These are phyloP conservation scores for Dermolepida albohirtum DNA, from an alignment of 2,888 invertebrate genomes.

Conservation along the genomic window DNA sequence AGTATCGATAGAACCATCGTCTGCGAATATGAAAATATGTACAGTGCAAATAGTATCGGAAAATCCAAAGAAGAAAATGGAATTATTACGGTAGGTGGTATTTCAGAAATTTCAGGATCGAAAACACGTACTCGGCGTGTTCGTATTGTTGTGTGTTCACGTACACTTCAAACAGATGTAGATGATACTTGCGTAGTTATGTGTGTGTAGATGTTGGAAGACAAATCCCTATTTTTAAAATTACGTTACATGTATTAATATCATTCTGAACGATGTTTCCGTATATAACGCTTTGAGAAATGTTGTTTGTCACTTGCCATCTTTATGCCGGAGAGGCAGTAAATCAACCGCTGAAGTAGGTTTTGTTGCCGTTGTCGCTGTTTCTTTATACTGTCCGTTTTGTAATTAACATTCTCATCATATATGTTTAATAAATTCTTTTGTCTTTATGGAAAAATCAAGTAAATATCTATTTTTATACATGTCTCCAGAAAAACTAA, in stretches of 20 bases:
- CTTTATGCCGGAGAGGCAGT: slow-evolving; percentile 28
- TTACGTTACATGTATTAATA: slow-evolving; percentile 38
- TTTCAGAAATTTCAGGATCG: slow-evolving; percentile 40
- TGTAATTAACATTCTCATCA: slow-evolving; percentile 34
- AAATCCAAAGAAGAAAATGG: neutral
- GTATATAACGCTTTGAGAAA: slow-evolving; percentile 37
- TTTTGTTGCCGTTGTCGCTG: slow-evolving; percentile 16
- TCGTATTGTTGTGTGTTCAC: slow-evolving; percentile 1
- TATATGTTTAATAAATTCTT: slow-evolving; percentile 19
- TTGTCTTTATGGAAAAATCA: neutral
- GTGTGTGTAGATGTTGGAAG: slow-evolving; percentile 24
- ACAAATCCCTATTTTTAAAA: slow-evolving; percentile 40
- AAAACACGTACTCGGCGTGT: slow-evolving; percentile 18
- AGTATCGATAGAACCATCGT: no score
- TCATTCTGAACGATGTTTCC: slow-evolving; percentile 38
- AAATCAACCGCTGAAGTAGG: slow-evolving; percentile 32
- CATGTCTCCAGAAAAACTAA: no score
- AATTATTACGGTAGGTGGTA: slow-evolving; percentile 29
- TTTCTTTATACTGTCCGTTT: slow-evolving; percentile 23
- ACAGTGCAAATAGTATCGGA: neutral
- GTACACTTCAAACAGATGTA: neutral
- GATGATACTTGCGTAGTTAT: neutral
- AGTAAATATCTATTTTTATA: no score
- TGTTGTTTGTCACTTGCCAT: slow-evolving; percentile 36
- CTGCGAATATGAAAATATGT: no score